Conservation (phyloP, 2,113 vertebrate genomes). For the Tupaia chinensis region DNA sequence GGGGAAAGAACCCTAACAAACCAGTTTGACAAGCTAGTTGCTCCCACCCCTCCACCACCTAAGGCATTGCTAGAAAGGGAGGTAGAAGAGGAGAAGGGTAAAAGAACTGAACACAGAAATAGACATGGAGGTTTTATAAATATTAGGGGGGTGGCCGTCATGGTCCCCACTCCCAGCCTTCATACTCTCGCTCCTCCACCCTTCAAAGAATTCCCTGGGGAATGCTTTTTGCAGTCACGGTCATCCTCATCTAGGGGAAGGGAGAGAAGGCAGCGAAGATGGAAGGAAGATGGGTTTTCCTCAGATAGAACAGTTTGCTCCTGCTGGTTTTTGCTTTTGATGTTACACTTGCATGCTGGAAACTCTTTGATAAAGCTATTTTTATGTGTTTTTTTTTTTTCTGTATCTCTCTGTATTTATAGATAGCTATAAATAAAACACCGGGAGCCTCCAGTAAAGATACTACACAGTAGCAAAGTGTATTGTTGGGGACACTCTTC, state of each 20-base stretch:
- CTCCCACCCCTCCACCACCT: slow-evolving; percentile 13
- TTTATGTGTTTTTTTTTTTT: slow-evolving; percentile 73
- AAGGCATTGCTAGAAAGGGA: neutral
- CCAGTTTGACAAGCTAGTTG: slow-evolving; percentile 74
- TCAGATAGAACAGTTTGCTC: neutral
- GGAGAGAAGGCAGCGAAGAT: neutral
- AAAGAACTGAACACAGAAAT: neutral
- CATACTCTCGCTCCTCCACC: neutral
- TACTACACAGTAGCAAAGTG: slow-evolving; percentile 78
- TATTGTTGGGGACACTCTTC: slow-evolving; percentile 63
- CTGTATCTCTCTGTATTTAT: slow-evolving; percentile 80
- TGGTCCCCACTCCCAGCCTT: neutral
- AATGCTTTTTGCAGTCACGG: neutral
- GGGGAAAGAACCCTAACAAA: slow-evolving; percentile 63
- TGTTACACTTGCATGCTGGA: slow-evolving; percentile 54
- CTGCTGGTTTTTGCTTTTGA: slow-evolving; percentile 31
- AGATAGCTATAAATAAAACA: slow-evolving; percentile 83
- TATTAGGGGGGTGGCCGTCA: neutral
- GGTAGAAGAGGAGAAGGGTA: neutral
- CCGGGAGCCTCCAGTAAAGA: slow-evolving; percentile 52
- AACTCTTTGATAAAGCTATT: slow-evolving; percentile 71
- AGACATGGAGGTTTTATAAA: neutral
- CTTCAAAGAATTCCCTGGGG: neutral
- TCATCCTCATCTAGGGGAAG: neutral
- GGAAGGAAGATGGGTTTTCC: neutral